Evolutionary conservation across 2,113 vertebrate genomes (phyloP).

Genomic region (Suricata suricatta): DNA sequence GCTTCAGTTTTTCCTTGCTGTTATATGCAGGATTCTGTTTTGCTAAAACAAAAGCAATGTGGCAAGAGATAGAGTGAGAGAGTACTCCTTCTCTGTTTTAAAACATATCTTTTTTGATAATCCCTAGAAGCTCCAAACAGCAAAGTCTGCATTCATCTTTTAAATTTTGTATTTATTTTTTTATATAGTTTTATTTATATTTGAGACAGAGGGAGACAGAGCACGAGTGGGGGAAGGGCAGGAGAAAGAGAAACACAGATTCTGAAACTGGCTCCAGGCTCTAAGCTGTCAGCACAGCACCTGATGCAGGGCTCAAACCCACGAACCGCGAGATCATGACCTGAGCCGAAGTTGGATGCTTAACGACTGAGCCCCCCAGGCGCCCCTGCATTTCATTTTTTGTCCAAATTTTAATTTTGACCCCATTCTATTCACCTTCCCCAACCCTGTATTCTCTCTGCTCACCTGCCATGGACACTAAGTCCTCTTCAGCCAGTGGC

Average conservation of each 20-base stretch:
- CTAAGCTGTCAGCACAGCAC: no score
- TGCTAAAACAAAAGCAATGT: neutral
- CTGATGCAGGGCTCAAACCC: no score
- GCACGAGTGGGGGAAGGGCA: no score
- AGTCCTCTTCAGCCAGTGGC: neutral
- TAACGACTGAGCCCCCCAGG: no score
- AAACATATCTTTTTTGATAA: neutral
- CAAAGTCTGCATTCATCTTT: neutral
- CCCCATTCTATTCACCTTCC: neutral
- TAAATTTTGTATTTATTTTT: no score
- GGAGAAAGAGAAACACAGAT: no score
- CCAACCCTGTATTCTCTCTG: neutral
- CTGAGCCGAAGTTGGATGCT: no score
- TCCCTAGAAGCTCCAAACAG: neutral
- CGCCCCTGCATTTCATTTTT: neutral
- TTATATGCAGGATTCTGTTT: neutral
- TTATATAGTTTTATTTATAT: no score
- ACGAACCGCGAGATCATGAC: no score
- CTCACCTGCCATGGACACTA: accelerated
- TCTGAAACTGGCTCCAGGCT: no score
- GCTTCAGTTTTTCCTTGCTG: neutral
- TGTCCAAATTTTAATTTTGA: neutral
- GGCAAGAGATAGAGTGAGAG: neutral
- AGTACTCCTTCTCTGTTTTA: neutral
- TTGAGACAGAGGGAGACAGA: no score